Evolutionary conservation across 2,113 vertebrate species (phyloP).

Genomic region (Mellivora capensis): DNA sequence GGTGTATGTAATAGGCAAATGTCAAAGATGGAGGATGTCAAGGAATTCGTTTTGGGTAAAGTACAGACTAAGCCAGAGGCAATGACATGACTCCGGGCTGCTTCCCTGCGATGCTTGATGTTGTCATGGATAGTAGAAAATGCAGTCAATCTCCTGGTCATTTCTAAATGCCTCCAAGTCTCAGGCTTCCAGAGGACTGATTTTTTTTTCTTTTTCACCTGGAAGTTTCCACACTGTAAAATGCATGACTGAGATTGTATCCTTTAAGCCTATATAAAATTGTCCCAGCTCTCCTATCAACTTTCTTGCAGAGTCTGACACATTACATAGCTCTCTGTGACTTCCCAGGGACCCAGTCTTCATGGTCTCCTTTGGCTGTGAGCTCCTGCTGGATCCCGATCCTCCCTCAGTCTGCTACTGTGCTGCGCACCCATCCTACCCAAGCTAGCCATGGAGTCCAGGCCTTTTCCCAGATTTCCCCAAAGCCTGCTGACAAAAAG

Average conservation of each 20-base stretch:
- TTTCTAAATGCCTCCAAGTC: not conserved
- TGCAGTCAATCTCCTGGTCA: not conserved
- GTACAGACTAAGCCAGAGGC: not conserved
- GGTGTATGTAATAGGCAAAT: not conserved
- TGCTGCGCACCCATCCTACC: not conserved
- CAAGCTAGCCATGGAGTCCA: not conserved
- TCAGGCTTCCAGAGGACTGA: not conserved
- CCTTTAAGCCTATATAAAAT: not conserved
- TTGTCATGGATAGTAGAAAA: not conserved
- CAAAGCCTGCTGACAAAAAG: not conserved
- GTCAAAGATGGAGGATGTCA: not conserved
- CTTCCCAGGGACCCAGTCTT: not conserved
- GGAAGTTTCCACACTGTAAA: not conserved
- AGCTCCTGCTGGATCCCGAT: not conserved
- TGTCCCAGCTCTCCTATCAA: not conserved
- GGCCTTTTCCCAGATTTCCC: not conserved
- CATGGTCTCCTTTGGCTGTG: not conserved
- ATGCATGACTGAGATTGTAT: not conserved
- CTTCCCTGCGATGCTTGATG: not conserved
- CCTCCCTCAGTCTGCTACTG: not conserved
- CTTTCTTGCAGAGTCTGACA: not conserved
- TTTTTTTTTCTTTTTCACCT: not conserved
- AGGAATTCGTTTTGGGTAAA: conserved; percentile 4
- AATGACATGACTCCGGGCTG: not conserved
- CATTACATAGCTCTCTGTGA: not conserved